Conservation (phyloP, 23 tunicate species). For the Trididemnum miniatum region DNA sequence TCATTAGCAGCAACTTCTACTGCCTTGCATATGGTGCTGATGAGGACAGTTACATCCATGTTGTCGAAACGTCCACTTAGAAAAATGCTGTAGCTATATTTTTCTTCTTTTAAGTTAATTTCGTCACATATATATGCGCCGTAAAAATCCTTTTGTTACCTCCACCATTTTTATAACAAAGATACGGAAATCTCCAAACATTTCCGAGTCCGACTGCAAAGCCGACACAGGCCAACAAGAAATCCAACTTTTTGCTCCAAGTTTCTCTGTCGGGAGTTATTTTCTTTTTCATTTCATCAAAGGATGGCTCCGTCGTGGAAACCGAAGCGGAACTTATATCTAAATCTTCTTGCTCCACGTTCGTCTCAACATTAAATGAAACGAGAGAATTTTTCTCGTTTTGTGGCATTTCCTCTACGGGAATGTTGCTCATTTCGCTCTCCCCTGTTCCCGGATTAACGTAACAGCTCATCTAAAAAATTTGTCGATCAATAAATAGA, state of each 20-base stretch:
- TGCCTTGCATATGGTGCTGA: too few species aligned
- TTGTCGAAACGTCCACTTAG: too few species aligned
- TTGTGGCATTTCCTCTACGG: background rate
- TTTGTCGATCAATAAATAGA: too few species aligned
- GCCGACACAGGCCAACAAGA: slow-evolving; percentile 89
- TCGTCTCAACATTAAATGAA: too few species aligned
- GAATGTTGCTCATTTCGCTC: background rate
- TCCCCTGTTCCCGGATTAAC: slow-evolving; percentile 29
- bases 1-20: too few species aligned
- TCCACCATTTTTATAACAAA: slow-evolving; percentile 98
- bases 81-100: too few species aligned
- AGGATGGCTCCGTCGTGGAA: background rate
- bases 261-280: slow-evolving; percentile 57
- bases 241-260: slow-evolving; percentile 87
- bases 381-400: background rate
- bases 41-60: too few species aligned
- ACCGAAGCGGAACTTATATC: background rate
- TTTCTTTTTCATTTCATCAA: background rate
- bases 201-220: slow-evolving; percentile 97
- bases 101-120: too few species aligned
- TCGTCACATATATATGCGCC: too few species aligned
- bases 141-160: slow-evolving; percentile 44
- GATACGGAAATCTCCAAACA: slow-evolving; percentile 97
- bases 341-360: background rate
- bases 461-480: slow-evolving; percentile 10